These are phyloP conservation scores for Cydia amplana DNA, from an alignment of 1,140 invertebrate genomes.

Conservation along the genomic window DNA sequence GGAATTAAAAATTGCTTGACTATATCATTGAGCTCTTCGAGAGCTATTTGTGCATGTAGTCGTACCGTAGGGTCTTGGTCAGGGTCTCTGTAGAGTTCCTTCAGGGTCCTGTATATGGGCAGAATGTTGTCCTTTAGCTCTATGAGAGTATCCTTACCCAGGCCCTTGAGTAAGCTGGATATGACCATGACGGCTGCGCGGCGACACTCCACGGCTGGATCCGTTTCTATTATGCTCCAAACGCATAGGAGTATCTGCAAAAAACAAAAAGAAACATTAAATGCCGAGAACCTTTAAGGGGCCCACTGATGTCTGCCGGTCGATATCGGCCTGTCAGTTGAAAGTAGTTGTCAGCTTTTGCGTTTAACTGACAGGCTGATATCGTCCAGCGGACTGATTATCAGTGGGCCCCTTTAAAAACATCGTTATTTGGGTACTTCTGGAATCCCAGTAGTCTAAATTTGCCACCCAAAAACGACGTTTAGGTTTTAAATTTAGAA, in stretches of 20 bases:
- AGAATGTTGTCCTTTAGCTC: slow-evolving; percentile 84
- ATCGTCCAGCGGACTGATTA: too few relatives aligned
- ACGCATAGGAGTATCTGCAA: slow-evolving; percentile 86
- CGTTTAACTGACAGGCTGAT: too few relatives aligned
- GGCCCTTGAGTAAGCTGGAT: slow-evolving; percentile 85
- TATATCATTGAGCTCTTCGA: slow-evolving; percentile 88
- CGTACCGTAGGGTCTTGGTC: slow-evolving; percentile 85
- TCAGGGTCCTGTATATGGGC: slow-evolving; percentile 86
- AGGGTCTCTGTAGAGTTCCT: slow-evolving; percentile 81
- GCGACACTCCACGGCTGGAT: slow-evolving; percentile 85
- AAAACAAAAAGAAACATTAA: slow-evolving; percentile 27
- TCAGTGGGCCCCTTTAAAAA: too few relatives aligned
- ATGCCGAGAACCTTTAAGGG: too few relatives aligned
- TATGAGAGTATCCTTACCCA: slow-evolving; percentile 84
- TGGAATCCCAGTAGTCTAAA: too few relatives aligned
- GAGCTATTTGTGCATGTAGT: slow-evolving; percentile 86
- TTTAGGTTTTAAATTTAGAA: too few relatives aligned
- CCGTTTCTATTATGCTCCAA: slow-evolving; percentile 83
- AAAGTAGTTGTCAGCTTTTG: too few relatives aligned
- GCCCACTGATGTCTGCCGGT: too few relatives aligned
- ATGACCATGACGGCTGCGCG: slow-evolving; percentile 89
- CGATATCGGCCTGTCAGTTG: too few relatives aligned
- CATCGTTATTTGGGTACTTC: too few relatives aligned
- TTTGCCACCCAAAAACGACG: too few relatives aligned
- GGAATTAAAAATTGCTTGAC: slow-evolving; percentile 82